These are phyloP conservation scores for Cryptocephalus moraei DNA, from an alignment of 2,888 invertebrate species.

Conservation along the genomic window DNA sequence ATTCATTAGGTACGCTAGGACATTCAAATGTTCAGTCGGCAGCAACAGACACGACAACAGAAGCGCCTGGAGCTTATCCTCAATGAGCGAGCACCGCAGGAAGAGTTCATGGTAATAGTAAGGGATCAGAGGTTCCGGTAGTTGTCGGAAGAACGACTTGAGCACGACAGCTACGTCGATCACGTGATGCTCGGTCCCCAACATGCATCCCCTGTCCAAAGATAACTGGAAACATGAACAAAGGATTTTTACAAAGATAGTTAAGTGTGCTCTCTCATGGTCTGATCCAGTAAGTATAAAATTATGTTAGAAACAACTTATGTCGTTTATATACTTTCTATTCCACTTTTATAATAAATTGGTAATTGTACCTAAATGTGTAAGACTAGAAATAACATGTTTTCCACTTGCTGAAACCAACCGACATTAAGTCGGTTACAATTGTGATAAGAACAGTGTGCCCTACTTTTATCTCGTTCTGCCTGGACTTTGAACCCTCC, in stretches of 20 bases:
- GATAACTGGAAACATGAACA: constrained; percentile 41
- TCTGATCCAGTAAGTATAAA: no score
- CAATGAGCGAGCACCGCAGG: constrained; percentile 53
- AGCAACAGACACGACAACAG: constrained; percentile 60
- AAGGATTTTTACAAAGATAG: neutral
- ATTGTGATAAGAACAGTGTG: no score
- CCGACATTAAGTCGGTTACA: no score
- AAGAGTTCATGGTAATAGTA: constrained; percentile 64
- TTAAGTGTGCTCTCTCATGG: no score
- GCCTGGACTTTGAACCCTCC: constrained; percentile 73
- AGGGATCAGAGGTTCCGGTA: constrained; percentile 79
- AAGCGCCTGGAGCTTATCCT: constrained; percentile 50
- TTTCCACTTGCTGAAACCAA: no score
- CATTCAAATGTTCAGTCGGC: constrained; percentile 66
- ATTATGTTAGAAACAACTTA: no score
- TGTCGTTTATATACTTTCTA: no score
- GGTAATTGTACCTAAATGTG: no score
- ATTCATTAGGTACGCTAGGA: constrained; percentile 74
- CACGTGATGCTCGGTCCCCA: constrained; percentile 63
- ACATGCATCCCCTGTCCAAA: constrained; percentile 59
- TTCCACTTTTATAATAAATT: no score
- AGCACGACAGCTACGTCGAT: constrained; percentile 79
- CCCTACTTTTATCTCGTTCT: constrained; percentile 68
- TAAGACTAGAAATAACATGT: no score
- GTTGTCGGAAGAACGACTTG: constrained; percentile 73